Evolutionary conservation across 2,113 vertebrate genomes (phyloP).

Genomic region (Myocastor coypus): DNA sequence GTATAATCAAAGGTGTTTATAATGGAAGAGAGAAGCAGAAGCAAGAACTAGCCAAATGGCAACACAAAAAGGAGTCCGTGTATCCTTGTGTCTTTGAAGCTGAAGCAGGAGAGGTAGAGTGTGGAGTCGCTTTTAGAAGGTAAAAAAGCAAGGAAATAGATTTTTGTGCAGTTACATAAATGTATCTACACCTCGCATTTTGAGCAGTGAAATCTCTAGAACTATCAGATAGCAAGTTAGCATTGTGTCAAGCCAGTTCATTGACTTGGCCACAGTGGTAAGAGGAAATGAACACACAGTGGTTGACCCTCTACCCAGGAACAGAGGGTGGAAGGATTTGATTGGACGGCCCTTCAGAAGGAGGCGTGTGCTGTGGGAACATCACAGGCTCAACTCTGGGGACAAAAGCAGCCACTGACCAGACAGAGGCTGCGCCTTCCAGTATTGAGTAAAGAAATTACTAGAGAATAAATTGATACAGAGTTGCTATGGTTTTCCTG

Average conservation of each 20-base stretch:
- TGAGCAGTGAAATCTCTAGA: background rate
- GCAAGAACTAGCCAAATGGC: background rate
- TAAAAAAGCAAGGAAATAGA: background rate
- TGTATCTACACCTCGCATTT: background rate
- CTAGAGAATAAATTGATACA: background rate
- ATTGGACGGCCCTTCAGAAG: background rate
- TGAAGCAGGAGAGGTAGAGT: background rate
- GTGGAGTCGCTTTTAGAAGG: background rate
- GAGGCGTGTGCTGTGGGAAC: background rate
- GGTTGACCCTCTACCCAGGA: background rate
- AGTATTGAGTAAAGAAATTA: background rate
- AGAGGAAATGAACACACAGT: background rate
- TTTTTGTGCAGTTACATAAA: background rate
- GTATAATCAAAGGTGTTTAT: background rate
- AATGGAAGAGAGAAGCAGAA: background rate
- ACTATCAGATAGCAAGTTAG: background rate
- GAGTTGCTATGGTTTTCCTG: background rate
- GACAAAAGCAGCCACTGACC: background rate
- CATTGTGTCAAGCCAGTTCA: background rate
- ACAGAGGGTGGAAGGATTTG: background rate
- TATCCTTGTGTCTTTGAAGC: background rate
- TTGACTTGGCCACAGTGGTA: background rate
- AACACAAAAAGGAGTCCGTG: background rate
- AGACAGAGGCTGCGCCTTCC: background rate
- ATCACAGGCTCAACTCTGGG: background rate